Evolutionary conservation across 2,888 invertebrate genomes (phyloP).

Genomic region (Penaeus monodon): DNA sequence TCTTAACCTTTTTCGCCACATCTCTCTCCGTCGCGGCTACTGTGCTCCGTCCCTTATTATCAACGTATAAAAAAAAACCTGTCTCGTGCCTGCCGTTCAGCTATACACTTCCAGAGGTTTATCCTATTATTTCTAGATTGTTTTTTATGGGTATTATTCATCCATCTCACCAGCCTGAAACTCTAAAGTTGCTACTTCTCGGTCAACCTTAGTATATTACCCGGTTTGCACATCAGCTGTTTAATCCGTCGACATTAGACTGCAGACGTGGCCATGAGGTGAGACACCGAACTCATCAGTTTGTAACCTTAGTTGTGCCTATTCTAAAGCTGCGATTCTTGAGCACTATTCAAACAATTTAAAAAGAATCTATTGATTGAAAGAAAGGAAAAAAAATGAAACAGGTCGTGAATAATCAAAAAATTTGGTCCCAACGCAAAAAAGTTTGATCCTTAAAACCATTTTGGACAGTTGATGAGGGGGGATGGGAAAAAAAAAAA

Average conservation of each 20-base stretch:
- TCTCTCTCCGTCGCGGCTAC: not conserved
- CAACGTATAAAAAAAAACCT: too few relatives aligned
- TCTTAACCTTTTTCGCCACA: too few relatives aligned
- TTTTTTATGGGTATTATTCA: too few relatives aligned
- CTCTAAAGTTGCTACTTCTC: not conserved
- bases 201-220: constrained; percentile 6
- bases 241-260: not conserved
- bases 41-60: not conserved
- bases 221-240: not conserved
- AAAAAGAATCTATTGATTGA: not conserved
- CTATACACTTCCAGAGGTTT: too few relatives aligned
- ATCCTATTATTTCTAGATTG: too few relatives aligned
- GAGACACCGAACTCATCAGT: too few relatives aligned
- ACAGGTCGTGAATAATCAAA: not conserved
- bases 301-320: not conserved
- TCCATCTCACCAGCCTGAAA: too few relatives aligned
- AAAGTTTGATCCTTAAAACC: not conserved
- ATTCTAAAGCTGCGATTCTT: not conserved
- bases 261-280: too few relatives aligned
- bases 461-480: not conserved
- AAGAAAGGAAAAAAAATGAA: not conserved
- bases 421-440: not conserved
- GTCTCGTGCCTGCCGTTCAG: too few relatives aligned
- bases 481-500: too few relatives aligned
- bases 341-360: too few relatives aligned